These are phyloP conservation scores for Pardalotus punctatus DNA, from an alignment of 2,113 vertebrate species.

Conservation along the genomic window DNA sequence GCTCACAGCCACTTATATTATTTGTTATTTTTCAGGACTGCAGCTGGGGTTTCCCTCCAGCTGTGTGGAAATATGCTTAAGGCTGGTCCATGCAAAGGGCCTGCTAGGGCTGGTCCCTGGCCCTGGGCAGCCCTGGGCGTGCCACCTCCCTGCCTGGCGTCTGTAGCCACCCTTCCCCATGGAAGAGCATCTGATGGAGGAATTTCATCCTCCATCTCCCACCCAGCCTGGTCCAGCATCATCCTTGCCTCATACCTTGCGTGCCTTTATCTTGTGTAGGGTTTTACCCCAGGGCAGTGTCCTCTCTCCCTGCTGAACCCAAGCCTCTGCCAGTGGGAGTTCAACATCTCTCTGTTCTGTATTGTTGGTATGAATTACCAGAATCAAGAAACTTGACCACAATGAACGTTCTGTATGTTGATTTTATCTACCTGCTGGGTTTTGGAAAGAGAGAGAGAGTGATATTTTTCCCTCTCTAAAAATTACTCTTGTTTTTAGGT, in stretches of 20 bases:
- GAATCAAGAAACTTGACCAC: background rate
- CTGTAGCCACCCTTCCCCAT: background rate
- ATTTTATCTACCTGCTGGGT: background rate
- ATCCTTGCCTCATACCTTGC: accelerated
- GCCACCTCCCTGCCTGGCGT: background rate
- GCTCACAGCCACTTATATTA: conserved; percentile 63
- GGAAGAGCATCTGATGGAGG: background rate
- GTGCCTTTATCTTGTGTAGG: background rate
- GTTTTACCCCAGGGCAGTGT: background rate
- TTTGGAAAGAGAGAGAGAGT: background rate
- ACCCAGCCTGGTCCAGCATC: background rate
- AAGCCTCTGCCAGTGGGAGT: background rate
- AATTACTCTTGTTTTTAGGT: background rate
- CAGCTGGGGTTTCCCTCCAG: conserved; percentile 76
- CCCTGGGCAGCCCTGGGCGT: background rate
- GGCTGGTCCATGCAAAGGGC: background rate
- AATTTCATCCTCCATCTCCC: background rate
- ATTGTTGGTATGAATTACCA: background rate
- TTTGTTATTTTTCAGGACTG: conserved; percentile 67
- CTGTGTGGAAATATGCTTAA: conserved; percentile 67
- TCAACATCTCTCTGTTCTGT: background rate
- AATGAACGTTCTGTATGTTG: background rate
- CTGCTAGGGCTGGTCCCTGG: background rate
- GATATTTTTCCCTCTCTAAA: accelerated
- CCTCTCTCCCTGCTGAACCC: background rate